phyloP scores from a whole-genome alignment of 2,113 vertebrate genomes.

The Ammodytes dubius region DNA sequence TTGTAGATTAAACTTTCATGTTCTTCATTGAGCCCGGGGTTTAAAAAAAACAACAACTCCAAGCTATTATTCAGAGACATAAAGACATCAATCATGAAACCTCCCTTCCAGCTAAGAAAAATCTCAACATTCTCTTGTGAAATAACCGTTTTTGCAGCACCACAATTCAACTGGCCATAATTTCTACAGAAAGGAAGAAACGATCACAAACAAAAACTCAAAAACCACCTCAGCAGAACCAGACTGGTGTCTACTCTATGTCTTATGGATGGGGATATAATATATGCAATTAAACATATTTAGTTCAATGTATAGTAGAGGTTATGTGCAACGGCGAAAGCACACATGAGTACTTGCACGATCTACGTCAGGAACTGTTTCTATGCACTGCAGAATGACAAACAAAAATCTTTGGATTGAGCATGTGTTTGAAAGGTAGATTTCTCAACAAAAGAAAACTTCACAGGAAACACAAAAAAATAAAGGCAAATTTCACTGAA shows the following conservation, averaged over 20 bases:
- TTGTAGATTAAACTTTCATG: constrained; percentile 57
- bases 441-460: constrained; percentile 65
- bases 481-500: constrained; percentile 46
- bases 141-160: constrained; percentile 71
- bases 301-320: constrained; percentile 68
- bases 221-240: constrained; percentile 74
- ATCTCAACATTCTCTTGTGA: constrained; percentile 65
- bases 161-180: constrained; percentile 70
- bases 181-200: constrained; percentile 57
- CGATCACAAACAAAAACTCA: constrained; percentile 61
- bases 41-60: constrained; percentile 33
- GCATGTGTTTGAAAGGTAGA: constrained; percentile 80
- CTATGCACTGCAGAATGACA: constrained; percentile 77
- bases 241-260: constrained; percentile 69
- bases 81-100: constrained; percentile 62
- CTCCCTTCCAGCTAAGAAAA: constrained; percentile 48
- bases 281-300: constrained; percentile 70
- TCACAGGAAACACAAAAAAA: constrained; percentile 57
- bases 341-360: constrained; percentile 70
- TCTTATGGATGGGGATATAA: constrained; percentile 65
- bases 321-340: constrained; percentile 76
- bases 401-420: constrained; percentile 87
- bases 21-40: constrained; percentile 52
- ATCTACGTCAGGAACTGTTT: constrained; percentile 76
- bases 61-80: constrained; percentile 57